Base-by-base conservation (phyloP, 2,888 invertebrate genomes). In the Cryptops parisi region DNA sequence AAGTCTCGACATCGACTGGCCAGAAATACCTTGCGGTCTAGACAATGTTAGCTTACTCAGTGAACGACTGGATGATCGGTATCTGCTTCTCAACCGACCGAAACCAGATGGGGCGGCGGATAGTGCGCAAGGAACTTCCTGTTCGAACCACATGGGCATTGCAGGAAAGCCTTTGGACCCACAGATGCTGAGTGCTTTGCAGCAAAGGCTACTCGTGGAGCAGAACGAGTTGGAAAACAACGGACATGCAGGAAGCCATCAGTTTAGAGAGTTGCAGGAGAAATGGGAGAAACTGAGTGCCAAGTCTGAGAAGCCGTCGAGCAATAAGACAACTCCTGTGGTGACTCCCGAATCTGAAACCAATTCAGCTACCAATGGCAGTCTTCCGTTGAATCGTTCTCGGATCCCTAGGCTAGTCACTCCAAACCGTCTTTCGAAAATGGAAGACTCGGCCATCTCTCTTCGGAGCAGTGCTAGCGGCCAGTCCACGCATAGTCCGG, bases 231-330 rank as follows among this genome's bases (percentile, higher is more conserved):
- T 47, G 3, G 26, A 6, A 17, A 27, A 2, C 12, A 26, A 47
- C 6, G 6, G 6, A 9, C 26, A 47, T 12, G 21, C n/a, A 27
- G 40, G 21, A 21, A 17, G 17, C 6, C 23, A 15, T 56, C 80
- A 82, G 64, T 86, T 85, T 71, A 76, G 80, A 22, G 76, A 81
- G 58, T 70, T 86, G 55, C 84, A 84, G 64, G 78, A 82, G 64
- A 82, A 82, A 64, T 86, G 86, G 86, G 85, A 86, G 65, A 76
- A 82, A 71, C 73, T 85, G 58, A 80, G 81, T 59, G 75, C 68
- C 49, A 47, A 26, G 52, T 40, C 21, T 43, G 38, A 21, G 15
- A 9, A 9, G 15, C 6, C 15, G 15, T 9, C 21, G 17, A 48
- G 19, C 24, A 44, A 25, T 26, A 47, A 33, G 27, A 51, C 43